Base-by-base conservation (phyloP, 2,888 invertebrate genomes). In the Nemoura dubitans region DNA sequence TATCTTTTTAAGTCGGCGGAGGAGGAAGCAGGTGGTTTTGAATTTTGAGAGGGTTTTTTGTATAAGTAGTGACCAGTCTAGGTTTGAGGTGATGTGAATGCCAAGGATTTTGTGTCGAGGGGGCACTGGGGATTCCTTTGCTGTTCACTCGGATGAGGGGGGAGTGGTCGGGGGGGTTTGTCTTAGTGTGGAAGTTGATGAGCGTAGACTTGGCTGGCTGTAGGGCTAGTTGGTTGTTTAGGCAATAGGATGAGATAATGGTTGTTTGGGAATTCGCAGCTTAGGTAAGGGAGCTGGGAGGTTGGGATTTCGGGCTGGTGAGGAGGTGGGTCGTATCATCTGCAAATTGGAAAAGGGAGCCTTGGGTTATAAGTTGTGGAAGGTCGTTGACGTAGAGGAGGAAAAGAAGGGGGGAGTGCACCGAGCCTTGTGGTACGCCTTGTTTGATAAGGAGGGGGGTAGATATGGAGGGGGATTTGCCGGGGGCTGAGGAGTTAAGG, bases 371-470 rank as follows among this genome's bases (percentile, higher is more conserved):
- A n/a, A n/a, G n/a, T n/a, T n/a, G n/a, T n/a, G n/a, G n/a, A n/a
- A n/a, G n/a, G n/a, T n/a, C n/a, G n/a, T n/a, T n/a, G n/a, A n/a
- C n/a, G n/a, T n/a, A n/a, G n/a, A n/a, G n/a, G n/a, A 28, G 26
- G 27, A 80, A 80, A 27, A 26, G 27, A 3, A 80, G 80, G 80
- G 80, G 80, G 28, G 14, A 14, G 14, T 26, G 28, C 26, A 80
- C 28, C 27, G 80, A 80, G n/a, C 80, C 80, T 28, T 80, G 80
- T 26, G 80, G 80, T 26, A 80, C 80, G 27, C 80, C 80, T 14
- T 36, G 5, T 36, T 36, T 36, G 36, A 36, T 10, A 36, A 10
- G 10, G 3, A 36, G 36, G 36, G 3, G 36, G 5, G 36, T 36
- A 6, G 36, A 36, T 10, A 36, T 36, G 36, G 36, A 36, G 36